These are phyloP conservation scores for Natrix natrix DNA, from an alignment of 2,797 vertebrate species.

Conservation along the genomic window DNA sequence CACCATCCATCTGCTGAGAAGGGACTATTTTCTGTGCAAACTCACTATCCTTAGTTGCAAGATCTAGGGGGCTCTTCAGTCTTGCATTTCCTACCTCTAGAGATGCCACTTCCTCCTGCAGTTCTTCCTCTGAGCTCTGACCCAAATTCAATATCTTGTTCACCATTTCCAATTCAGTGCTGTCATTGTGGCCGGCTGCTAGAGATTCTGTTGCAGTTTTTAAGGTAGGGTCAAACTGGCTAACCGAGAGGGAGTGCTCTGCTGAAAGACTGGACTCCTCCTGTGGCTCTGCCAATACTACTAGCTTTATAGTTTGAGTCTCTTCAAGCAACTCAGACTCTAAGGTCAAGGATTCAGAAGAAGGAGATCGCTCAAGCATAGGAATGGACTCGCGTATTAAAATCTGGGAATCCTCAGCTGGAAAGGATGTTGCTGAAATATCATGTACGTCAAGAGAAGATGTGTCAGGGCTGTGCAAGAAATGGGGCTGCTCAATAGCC, in stretches of 20 bases:
- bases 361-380: constrained; percentile 53
- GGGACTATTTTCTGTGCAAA: background rate
- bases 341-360: constrained; percentile 35
- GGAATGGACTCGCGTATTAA: background rate
- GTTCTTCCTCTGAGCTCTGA: background rate
- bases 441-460: background rate
- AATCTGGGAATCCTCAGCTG: constrained; percentile 65
- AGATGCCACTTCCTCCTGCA: background rate
- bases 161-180: constrained; percentile 31
- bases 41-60: background rate
- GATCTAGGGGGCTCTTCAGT: background rate
- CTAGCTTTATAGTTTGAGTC: constrained; percentile 70
- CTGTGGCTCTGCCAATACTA: constrained; percentile 46
- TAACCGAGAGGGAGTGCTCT: background rate
- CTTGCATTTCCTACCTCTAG: background rate
- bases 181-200: constrained; percentile 62
- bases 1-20: background rate
- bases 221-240: constrained; percentile 59
- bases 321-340: constrained; percentile 67
- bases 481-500: constrained; percentile 62
- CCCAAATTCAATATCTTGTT: constrained; percentile 52
- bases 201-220: constrained; percentile 72
- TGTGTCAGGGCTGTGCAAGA: constrained; percentile 67
- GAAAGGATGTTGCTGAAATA: background rate
- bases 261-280: background rate